phyloP scores from a whole-genome alignment of 2,797 vertebrate genomes.

The Gallirallus australis region DNA sequence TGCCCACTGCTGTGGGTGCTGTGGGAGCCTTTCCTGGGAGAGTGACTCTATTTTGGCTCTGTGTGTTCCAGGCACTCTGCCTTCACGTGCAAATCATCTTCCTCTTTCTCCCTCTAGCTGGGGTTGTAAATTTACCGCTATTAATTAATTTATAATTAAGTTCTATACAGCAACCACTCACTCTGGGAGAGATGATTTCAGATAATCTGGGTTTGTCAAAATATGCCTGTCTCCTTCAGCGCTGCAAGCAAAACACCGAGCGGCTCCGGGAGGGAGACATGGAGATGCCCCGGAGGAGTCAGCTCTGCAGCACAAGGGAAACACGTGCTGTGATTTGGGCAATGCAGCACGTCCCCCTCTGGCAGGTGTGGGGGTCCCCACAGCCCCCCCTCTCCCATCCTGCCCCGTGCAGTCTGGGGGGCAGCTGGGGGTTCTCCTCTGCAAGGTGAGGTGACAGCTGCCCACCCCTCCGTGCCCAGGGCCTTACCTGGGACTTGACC shows the following conservation, averaged over 20 bases:
- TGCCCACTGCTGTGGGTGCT: rapidly evolving
- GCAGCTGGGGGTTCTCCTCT: not conserved
- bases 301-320: not conserved
- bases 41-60: not conserved
- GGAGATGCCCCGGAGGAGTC: not conserved
- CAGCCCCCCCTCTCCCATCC: not conserved
- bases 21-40: not conserved
- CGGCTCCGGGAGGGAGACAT: not conserved
- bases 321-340: not conserved
- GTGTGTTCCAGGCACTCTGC: rapidly evolving
- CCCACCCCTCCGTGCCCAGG: not conserved
- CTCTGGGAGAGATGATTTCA: not conserved
- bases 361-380: rapidly evolving
- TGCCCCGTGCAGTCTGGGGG: too few species aligned
- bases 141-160: slow-evolving; percentile 63
- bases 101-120: not conserved
- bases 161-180: not conserved
- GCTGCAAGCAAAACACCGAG: not conserved
- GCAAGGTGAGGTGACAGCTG: not conserved
- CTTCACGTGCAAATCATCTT: not conserved
- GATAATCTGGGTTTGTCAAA: slow-evolving; percentile 39
- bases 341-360: rapidly evolving
- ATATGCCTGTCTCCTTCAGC: slow-evolving; percentile 14
- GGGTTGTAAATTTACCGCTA: not conserved
- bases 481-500: too few species aligned